A percentile compares a stretch with the other conserved stretches of the same genome.
Conservation (phyloP, 2,888 invertebrate genomes). For the Trichacis sp. region DNA sequence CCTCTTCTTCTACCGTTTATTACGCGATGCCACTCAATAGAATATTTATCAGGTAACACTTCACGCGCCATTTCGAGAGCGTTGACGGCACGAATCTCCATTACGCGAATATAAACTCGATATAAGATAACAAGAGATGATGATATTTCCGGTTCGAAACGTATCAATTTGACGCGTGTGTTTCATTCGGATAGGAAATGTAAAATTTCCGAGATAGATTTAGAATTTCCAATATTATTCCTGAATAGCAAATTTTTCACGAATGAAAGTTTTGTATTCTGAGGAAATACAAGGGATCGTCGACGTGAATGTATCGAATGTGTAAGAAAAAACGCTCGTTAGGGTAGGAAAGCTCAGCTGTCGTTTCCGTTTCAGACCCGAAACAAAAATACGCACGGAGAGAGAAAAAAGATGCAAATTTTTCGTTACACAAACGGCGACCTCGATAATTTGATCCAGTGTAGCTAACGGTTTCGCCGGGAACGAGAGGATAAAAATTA, state of each 20-base stretch:
- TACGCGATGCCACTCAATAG: conserved; percentile 53
- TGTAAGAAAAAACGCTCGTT: conserved; percentile 37
- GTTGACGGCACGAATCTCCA: conserved; percentile 36
- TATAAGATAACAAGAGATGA: conserved; percentile 34
- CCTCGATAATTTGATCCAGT: conserved; percentile 51
- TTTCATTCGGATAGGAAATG: no score
- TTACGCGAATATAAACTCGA: conserved; percentile 42
- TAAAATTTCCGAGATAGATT: no score
- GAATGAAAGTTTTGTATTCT: no score
- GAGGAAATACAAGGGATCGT: conserved; percentile 4
- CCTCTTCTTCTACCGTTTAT: conserved; percentile 41
- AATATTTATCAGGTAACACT: conserved; percentile 63
- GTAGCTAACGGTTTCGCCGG: conserved; percentile 51
- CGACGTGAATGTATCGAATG: conserved; percentile 31
- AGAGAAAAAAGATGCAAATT: conserved; percentile 57
- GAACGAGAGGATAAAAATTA: conserved; percentile 33
- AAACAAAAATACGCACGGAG: conserved; percentile 43
- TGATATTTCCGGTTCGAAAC: conserved; percentile 34
- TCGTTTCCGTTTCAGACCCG: conserved; percentile 59
- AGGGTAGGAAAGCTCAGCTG: conserved; percentile 45
- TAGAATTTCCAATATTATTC: no score
- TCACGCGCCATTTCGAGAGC: conserved; percentile 50
- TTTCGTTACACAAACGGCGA: conserved; percentile 43
- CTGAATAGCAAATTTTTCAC: conserved; percentile 4
- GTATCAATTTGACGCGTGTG: neutral